Percentiles rank a stretch among this genome's conserved stretches.
These are phyloP conservation scores for Stenichneumon culpator DNA, from an alignment of 2,888 invertebrate species.

Conservation along the genomic window DNA sequence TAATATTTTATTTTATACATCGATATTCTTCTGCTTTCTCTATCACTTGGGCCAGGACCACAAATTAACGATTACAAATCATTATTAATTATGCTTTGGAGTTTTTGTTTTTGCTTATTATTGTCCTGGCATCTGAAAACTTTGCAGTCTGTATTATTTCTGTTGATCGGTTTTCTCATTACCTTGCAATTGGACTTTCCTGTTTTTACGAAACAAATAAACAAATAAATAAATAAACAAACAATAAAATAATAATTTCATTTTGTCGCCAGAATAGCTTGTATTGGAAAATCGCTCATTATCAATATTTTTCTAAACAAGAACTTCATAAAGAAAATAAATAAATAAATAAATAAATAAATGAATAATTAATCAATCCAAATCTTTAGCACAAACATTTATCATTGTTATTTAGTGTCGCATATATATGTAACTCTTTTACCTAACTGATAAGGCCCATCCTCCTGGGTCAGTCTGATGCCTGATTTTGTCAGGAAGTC, in stretches of 20 bases:
- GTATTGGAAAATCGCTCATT: not conserved
- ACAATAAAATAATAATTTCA: not conserved
- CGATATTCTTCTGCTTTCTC: not conserved
- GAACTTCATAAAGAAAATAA: not conserved
- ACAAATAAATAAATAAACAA: slow-evolving; percentile 23
- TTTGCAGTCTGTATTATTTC: not conserved
- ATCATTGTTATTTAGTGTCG: not conserved
- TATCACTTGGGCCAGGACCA: too few species aligned
- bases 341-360: slow-evolving; percentile 11
- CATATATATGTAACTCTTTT: slow-evolving; percentile 42
- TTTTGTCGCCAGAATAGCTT: not conserved
- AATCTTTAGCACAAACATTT: not conserved
- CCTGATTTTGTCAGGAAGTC: slow-evolving; percentile 77
- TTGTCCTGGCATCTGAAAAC: not conserved
- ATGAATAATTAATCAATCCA: not conserved
- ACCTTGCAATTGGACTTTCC: too few species aligned
- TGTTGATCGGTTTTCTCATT: not conserved
- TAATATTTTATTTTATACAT: not conserved
- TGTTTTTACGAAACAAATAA: not conserved
- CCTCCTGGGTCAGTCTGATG: slow-evolving; percentile 71
- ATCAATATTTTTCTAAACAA: not conserved
- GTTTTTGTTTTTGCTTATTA: not conserved
- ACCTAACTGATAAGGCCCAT: slow-evolving; percentile 74
- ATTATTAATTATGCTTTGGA: not conserved
- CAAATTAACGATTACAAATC: too few species aligned